Conservation (phyloP, 2,797 vertebrate genomes). For the Decapterus maruadsi region DNA sequence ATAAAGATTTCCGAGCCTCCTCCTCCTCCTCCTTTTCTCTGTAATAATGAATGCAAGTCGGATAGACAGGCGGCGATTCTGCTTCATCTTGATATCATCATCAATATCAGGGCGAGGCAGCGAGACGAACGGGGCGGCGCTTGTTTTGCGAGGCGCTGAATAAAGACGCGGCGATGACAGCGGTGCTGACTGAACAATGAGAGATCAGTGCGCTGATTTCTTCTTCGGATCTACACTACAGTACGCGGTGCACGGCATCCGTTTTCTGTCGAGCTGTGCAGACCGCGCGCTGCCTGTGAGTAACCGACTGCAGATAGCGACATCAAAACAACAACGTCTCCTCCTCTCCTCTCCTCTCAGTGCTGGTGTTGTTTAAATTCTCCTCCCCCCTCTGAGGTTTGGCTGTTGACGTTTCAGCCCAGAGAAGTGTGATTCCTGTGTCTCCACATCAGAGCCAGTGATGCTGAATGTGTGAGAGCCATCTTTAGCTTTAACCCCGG, state of each 20-base stretch:
- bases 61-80: conserved; percentile 26
- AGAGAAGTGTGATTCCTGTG: conserved; percentile 27
- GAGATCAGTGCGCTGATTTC: conserved; percentile 31
- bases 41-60: conserved; percentile 37
- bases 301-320: conserved; percentile 27
- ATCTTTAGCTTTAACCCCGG: background rate
- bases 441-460: conserved; percentile 7
- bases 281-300: conserved; percentile 14
- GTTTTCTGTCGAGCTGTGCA: conserved; percentile 24
- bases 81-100: conserved; percentile 46
- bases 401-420: conserved; percentile 10
- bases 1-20: conserved; percentile 31
- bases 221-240: conserved; percentile 51
- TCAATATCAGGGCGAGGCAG: conserved; percentile 30
- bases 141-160: conserved; percentile 21
- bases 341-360: background rate
- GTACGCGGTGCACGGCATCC: conserved; percentile 14
- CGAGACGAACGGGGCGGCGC: conserved; percentile 22
- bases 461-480: conserved; percentile 9
- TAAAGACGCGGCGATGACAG: conserved; percentile 50
- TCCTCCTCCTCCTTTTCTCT: conserved; percentile 21
- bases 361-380: conserved; percentile 10
- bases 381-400: conserved; percentile 17
- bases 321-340: conserved; percentile 29
- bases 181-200: conserved; percentile 50